phyloP scores from a whole-genome alignment of 2,888 invertebrate species.

The Lasioglossum marginatum region DNA sequence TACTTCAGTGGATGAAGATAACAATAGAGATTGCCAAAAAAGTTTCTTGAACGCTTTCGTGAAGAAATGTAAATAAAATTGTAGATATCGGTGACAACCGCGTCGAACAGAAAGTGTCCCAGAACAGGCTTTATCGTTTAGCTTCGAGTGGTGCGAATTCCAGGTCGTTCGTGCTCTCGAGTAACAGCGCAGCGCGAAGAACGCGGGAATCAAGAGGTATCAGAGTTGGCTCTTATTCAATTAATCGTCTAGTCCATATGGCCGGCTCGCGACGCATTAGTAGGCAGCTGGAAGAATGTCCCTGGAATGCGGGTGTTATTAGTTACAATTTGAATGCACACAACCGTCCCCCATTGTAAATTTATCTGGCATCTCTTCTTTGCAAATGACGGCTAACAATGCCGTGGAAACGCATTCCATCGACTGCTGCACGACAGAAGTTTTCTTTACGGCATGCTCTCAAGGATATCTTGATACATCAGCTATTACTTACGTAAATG shows the following conservation, averaged over 20 bases:
- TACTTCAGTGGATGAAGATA: neutral
- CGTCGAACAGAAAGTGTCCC: constrained; percentile 13
- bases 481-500: neutral
- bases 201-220: constrained; percentile 50
- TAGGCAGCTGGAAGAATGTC: neutral
- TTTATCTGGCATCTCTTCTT: neutral
- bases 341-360: neutral
- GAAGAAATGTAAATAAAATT: neutral
- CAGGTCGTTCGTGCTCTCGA: constrained; percentile 44
- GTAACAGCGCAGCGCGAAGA: constrained; percentile 41
- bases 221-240: constrained; percentile 57
- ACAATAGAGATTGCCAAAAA: neutral
- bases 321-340: neutral
- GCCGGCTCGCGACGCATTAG: constrained; percentile 14
- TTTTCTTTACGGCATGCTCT: neutral
- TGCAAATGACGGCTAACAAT: neutral
- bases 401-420: neutral
- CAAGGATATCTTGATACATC: constrained; percentile 3
- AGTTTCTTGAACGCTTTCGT: neutral
- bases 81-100: neutral
- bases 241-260: constrained; percentile 45
- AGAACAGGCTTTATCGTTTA: constrained; percentile 38
- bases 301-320: neutral
- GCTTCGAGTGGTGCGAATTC: constrained; percentile 51
- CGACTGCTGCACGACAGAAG: neutral